Evolutionary conservation across 2,113 vertebrate genomes (phyloP).

Genomic region (Bostrychus sinensis): DNA sequence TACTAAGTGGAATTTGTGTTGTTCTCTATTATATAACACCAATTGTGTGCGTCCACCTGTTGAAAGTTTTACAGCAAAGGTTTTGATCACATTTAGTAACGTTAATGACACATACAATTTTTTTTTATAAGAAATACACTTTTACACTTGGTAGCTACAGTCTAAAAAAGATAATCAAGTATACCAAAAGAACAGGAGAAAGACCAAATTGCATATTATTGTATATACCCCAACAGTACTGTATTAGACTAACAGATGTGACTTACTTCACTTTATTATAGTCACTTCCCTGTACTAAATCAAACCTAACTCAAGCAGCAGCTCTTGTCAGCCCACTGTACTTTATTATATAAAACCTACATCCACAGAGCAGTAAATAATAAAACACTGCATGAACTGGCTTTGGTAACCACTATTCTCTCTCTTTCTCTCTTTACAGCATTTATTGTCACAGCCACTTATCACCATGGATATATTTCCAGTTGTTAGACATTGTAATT

Average conservation of each 20-base stretch:
- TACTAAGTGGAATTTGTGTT: neutral
- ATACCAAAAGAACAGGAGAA: too few species aligned
- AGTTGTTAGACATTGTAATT: conserved; percentile 48
- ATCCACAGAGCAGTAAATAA: neutral
- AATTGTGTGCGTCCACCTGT: neutral
- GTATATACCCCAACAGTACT: neutral
- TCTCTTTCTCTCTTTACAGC: conserved; percentile 71
- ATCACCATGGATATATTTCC: conserved; percentile 79
- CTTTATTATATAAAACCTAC: conserved; percentile 38
- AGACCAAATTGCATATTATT: too few species aligned
- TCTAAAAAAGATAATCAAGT: too few species aligned
- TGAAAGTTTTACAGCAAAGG: neutral
- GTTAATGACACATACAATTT: too few species aligned
- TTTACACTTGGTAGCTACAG: too few species aligned
- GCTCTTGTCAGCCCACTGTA: neutral
- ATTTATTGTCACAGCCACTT: conserved; percentile 69
- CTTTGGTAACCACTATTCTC: conserved; percentile 7
- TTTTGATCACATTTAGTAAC: too few species aligned
- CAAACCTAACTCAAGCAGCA: neutral
- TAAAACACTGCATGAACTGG: neutral
- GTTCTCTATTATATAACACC: conserved; percentile 2
- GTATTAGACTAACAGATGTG: conserved; percentile 1
- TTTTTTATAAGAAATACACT: too few species aligned
- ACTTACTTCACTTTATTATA: conserved; percentile 2
- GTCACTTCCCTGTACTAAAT: conserved; percentile 40